Base-by-base conservation (phyloP, 2,113 vertebrate species). In the Scytalopus superciliaris region DNA sequence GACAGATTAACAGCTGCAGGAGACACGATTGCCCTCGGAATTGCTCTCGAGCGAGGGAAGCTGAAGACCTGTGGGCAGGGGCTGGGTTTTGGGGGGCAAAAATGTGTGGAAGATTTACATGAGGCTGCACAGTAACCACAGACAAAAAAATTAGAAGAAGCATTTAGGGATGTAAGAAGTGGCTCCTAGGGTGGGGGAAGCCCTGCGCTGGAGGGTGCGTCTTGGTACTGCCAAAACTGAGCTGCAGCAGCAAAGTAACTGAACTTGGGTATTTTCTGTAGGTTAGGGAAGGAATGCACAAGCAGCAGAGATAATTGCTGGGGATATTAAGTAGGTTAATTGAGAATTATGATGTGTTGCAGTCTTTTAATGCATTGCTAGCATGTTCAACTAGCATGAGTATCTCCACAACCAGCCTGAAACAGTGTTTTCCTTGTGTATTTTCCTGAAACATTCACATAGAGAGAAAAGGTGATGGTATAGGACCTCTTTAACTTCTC, bases 1-100 rank as follows among this genome's bases (percentile, higher is more conserved):
- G 97, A 80, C 95, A 97, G 94, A 97, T 96, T 93, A 93, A 94
- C 70, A 81, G 84, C 90, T 94, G 89, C 81, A 70, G 87, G 93
- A 80, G 90, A 66, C 91, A 77, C 9, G 6, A 69, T 17, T 67
- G 90, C 92, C 94, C 95, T 57, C 93, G 85, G 85, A 96, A 94
- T 47, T 18, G 5, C 94, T 94, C 95, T 85, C 1, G 3, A 89
- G 88, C 24, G 12, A 96, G 90, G 19, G 19, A 83, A 97, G 84
- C 85, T 92, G 84, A 40, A 62, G 82, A 59, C 59, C 57, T 52
- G 23, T 69, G 93, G 67, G 91, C 75, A 94, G 87, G 45, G 80
- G 45, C 64, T 64, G 92, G 77, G 19, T 74, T 81, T 39, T 50
- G 42, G 30, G 56, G 56, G 50, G 45, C 59, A 81, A 52, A 94